Conservation (phyloP, 2,113 vertebrate species). For the Neodontobutis hainanensis region DNA sequence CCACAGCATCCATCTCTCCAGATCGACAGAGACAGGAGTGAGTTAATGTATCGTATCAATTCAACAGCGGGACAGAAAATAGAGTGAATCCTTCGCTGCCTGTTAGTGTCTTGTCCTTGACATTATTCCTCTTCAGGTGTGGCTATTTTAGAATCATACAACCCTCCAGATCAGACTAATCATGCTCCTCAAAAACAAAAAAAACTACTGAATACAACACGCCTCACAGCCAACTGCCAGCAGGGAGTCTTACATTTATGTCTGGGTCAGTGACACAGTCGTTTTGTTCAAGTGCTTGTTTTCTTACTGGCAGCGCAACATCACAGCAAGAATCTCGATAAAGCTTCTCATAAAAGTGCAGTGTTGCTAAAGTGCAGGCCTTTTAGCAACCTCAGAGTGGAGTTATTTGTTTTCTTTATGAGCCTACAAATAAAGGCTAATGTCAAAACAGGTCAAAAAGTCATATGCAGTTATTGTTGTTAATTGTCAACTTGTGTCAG, state of each 20-base stretch:
- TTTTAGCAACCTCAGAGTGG: constrained; percentile 14
- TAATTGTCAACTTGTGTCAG: constrained; percentile 11
- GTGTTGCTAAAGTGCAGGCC: no score
- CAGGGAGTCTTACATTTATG: constrained; percentile 44
- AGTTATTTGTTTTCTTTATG: constrained; percentile 33
- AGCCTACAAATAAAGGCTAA: constrained; percentile 9
- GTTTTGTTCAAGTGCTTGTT: constrained; percentile 34
- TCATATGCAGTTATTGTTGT: not conserved
- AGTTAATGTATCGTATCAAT: constrained; percentile 50
- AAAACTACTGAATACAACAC: constrained; percentile 35
- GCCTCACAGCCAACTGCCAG: constrained; percentile 49
- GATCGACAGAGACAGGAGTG: constrained; percentile 30
- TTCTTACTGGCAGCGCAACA: constrained; percentile 4
- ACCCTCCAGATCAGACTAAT: constrained; percentile 52
- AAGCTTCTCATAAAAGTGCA: constrained; percentile 17
- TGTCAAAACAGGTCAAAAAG: constrained; percentile 12
- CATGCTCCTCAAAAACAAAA: constrained; percentile 23
- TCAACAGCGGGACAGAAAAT: constrained; percentile 34
- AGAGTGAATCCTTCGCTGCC: constrained; percentile 40
- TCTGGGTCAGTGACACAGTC: constrained; percentile 39
- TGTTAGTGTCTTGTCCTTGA: constrained; percentile 59
- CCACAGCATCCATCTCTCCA: constrained; percentile 11
- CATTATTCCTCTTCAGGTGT: constrained; percentile 55
- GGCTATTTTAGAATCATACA: constrained; percentile 20
- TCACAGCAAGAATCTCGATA: not conserved